phyloP scores from a whole-genome alignment of 2,113 vertebrate genomes.

The Falco punctatus region DNA sequence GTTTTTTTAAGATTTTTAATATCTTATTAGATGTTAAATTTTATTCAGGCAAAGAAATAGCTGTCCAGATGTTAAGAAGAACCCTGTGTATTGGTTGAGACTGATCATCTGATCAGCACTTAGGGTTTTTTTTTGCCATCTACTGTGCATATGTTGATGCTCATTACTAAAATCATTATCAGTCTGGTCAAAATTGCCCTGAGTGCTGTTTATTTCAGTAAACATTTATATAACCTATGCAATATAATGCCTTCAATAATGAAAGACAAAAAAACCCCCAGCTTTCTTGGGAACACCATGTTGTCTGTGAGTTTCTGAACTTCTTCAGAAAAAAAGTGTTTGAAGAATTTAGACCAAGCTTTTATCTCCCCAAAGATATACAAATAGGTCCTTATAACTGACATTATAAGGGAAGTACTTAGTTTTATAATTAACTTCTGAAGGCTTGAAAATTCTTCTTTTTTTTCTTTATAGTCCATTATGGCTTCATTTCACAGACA shows the following conservation, averaged over 20 bases:
- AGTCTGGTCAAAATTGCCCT: slow-evolving; percentile 63
- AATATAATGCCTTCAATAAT: neutral
- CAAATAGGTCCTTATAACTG: neutral
- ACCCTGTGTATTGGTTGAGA: slow-evolving; percentile 62
- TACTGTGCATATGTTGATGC: slow-evolving; percentile 64
- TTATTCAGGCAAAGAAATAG: slow-evolving; percentile 53
- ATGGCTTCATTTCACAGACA: neutral
- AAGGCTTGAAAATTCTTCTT: neutral
- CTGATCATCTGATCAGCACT: slow-evolving; percentile 64
- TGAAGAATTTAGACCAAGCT: neutral
- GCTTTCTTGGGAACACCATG: neutral
- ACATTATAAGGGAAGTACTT: neutral
- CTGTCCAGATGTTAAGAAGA: slow-evolving; percentile 74
- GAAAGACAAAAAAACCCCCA: neutral
- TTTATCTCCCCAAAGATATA: neutral
- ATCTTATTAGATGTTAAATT: slow-evolving; percentile 50
- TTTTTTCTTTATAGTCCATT: neutral
- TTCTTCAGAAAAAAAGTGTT: neutral
- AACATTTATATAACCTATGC: neutral
- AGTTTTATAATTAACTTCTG: neutral
- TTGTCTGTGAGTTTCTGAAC: neutral
- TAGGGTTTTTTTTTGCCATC: slow-evolving; percentile 12
- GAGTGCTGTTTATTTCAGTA: slow-evolving; percentile 28
- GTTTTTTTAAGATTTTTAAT: too few relatives aligned
- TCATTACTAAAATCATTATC: slow-evolving; percentile 53